phyloP scores from a whole-genome alignment of 2,888 invertebrate species.

The Pachydiplax longipennis region DNA sequence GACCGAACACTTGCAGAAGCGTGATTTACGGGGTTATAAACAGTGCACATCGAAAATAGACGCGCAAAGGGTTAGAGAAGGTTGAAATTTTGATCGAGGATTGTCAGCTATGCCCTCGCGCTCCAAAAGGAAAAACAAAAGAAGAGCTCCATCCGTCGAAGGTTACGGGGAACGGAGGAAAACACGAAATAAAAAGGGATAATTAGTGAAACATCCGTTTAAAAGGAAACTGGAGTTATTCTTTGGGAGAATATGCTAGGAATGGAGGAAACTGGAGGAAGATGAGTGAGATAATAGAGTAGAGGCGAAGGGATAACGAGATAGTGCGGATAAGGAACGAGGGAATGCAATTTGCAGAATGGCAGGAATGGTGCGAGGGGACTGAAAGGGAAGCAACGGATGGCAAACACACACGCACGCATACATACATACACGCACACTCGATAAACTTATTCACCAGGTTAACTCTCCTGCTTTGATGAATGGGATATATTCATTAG shows the following conservation, averaged over 20 bases:
- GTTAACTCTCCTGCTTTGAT: no score
- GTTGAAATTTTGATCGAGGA: not conserved
- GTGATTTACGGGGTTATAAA: not conserved
- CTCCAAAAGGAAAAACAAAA: not conserved
- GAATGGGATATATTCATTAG: no score
- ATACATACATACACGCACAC: no score
- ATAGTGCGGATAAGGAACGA: not conserved
- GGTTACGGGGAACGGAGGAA: not conserved
- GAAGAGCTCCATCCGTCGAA: not conserved
- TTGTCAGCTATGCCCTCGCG: not conserved
- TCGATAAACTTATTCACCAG: no score
- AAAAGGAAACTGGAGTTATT: not conserved
- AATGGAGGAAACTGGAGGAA: not conserved
- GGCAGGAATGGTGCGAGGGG: no score
- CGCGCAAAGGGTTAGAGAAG: not conserved
- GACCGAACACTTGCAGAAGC: not conserved
- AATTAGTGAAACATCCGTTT: not conserved
- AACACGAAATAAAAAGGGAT: not conserved
- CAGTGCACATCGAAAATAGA: not conserved
- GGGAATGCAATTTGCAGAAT: not conserved
- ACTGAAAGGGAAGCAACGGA: no score
- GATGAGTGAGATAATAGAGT: constrained; percentile 20
- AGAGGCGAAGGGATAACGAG: not conserved
- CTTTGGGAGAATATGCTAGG: not conserved
- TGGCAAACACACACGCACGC: no score